Evolutionary conservation across 2,797 vertebrate genomes (phyloP), one percentile per base, ranked within the genome.

Genomic region (Smutsia gigantea): DNA sequence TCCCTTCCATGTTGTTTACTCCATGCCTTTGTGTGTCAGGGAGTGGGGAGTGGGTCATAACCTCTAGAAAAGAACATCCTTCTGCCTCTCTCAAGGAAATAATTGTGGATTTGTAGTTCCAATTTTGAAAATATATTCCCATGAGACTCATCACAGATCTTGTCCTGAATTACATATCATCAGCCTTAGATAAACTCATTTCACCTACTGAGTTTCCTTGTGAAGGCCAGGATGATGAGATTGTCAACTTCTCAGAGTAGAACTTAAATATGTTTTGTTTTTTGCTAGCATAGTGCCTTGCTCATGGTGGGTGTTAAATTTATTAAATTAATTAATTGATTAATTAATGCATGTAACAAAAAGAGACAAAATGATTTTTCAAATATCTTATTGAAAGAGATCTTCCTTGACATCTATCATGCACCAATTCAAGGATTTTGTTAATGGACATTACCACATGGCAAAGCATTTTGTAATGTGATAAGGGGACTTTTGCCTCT

Each of bases 401-500:
- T 74, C 81, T 69, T 94, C 34, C 34, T 93, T 92, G 87, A 72
- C 87, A 92, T 96, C 81, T 83, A 86, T 51, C 64, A 75, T 29
- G 29, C 21, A 82, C 69, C 71, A 55, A 74, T 81, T 93, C 75
- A 96, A 97, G 87, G 93, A 97, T 94, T 95, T 97, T 92, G 95
- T 92, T 97, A 97, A 96, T 97, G 96, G 90, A 95, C 63, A 94
- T 96, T 94, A 97, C 93, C 77, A 77, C 89, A 95, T 93, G 90
- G 87, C 63, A 92, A 92, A 78, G 94, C 57, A 95, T 96, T 97
- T 96, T 94, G 98, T 97, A 97, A 98, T 97, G 29, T 81, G 92
- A 98, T 94, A 90, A 97, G 86, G 97, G 97, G 97, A 97, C 94
- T 98, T 97, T 98, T 97, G 93, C 93, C 51, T 93, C 92, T 86